Percentiles rank a stretch among this genome's conserved stretches.
phyloP scores from a whole-genome alignment of 2,113 vertebrate species.

The Amblyornis subalaris region DNA sequence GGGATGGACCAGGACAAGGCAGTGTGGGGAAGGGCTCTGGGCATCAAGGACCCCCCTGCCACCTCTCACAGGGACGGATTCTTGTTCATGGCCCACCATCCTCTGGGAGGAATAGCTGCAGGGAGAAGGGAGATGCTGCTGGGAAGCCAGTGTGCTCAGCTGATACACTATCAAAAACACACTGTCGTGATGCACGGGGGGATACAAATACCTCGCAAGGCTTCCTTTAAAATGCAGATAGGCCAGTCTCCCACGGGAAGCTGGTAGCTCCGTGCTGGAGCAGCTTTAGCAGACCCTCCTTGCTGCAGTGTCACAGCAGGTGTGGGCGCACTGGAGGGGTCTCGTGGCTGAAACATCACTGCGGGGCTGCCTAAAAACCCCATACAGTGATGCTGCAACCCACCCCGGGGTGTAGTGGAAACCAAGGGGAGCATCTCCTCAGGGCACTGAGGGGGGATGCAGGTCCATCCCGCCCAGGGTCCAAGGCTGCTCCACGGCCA shows the following conservation, averaged over 20 bases:
- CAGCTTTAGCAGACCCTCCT: background rate
- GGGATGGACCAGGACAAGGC: background rate
- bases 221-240: background rate
- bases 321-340: background rate
- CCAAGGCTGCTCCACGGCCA: background rate
- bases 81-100: background rate
- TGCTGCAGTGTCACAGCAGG: background rate
- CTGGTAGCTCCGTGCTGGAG: accelerated
- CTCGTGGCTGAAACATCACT: accelerated
- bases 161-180: background rate
- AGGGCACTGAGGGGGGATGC: background rate
- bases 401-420: background rate
- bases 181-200: accelerated
- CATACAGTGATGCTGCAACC: accelerated
- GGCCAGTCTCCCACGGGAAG: background rate
- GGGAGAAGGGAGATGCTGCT: background rate
- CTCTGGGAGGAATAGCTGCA: background rate
- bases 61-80: background rate
- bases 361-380: background rate
- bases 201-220: background rate
- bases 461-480: background rate
- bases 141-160: background rate
- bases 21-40: accelerated
- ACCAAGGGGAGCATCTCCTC: background rate
- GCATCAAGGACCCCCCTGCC: accelerated